Base-by-base conservation (phyloP, 2,888 invertebrate species). In the Synanthedon formicaeformis region DNA sequence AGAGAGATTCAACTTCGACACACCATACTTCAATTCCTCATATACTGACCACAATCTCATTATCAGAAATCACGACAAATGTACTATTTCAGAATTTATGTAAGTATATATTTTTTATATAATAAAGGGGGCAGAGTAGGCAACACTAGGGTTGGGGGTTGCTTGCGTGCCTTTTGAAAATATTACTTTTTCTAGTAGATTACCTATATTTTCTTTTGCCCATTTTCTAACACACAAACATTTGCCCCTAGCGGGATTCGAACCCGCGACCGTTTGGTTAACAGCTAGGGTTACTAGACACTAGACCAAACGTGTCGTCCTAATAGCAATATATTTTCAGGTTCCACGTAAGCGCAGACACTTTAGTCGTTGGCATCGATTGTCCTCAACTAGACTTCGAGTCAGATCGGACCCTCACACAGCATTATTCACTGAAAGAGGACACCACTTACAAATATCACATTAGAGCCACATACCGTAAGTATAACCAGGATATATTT, bases 1-100 rank as follows among this genome's bases (percentile, higher is more conserved):
- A 5, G 23, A 53, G 0, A 52, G 55, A 1, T 68, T 72, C 55
- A 56, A 56, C 0, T 81, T 71, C 55, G 67, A 79, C 13, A 62
- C 81, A 0, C 78, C 84, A 0, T 66, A 54, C 60, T 85, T 86
- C 67, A 84, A 85, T 57, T 56, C 78, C 0, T 67, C 76, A 0
- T 78, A 78, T 50, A 57, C 78, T 0, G 85, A 86, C 51, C 53
- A 57, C 0, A 57, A 71, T 2, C 50, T 81, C 34, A 54, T 65
- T 2, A 63, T 82, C 1, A 64, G 64, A 0, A 83, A 83, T 6
- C 71, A 73, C 11, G 52, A 84, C 11, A 65, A 61, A 11, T 85
- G 85, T 53, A 54, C 5, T 5, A 66, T 81, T 4, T 73, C 79
- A 0, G 77, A 81, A 49, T 85, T 77, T 56, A 79, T 69, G 50